Evolutionary conservation across 2,797 vertebrate species (phyloP).

Genomic region (Borostomias antarcticus): DNA sequence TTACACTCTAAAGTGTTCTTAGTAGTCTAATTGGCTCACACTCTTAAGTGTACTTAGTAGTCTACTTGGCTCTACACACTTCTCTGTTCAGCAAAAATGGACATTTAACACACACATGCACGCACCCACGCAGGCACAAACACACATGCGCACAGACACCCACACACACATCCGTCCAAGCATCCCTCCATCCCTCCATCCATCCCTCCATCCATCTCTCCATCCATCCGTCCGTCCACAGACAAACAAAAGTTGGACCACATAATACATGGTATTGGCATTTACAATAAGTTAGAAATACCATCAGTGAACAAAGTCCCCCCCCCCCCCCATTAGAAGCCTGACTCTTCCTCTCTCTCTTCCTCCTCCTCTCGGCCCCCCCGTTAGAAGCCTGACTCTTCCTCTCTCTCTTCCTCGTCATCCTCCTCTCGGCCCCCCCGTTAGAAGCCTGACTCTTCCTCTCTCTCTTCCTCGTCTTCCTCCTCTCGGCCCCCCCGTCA

Average conservation of each 20-base stretch:
- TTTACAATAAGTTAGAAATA: conserved; percentile 9
- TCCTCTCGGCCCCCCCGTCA: conserved; percentile 56
- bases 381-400: too few species aligned
- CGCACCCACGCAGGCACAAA: too few species aligned
- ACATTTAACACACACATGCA: neutral
- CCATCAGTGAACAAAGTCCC: neutral
- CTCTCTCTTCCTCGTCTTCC: neutral
- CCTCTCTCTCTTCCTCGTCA: conserved; percentile 17
- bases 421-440: conserved; percentile 8
- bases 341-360: conserved; percentile 14
- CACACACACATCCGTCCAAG: conserved; percentile 23
- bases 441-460: conserved; percentile 17
- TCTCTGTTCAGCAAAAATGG: too few species aligned
- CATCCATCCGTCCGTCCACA: neutral
- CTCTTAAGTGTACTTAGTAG: too few species aligned
- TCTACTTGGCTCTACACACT: too few species aligned
- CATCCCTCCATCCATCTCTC: neutral
- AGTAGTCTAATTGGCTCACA: too few species aligned
- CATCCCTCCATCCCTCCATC: conserved; percentile 10
- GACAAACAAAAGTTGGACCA: conserved; percentile 17
- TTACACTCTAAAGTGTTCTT: too few species aligned
- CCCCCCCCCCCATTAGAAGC: neutral
- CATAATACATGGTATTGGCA: neutral
- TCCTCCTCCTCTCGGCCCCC: neutral
- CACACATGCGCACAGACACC: conserved; percentile 1